Evolutionary conservation across 2,888 invertebrate species (phyloP).

Genomic region (Leptopilina syphax): DNA sequence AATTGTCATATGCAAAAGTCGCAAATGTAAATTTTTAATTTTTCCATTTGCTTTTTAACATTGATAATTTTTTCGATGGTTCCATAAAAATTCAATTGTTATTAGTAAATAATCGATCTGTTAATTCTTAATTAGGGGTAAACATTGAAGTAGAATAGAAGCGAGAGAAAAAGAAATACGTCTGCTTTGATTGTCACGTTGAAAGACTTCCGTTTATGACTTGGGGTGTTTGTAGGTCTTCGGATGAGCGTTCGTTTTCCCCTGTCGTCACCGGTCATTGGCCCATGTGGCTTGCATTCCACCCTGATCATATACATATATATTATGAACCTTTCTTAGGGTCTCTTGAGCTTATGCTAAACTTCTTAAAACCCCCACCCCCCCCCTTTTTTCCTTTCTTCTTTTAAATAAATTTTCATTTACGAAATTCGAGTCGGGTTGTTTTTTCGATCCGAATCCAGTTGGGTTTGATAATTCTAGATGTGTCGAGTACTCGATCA

Average conservation of each 20-base stretch:
- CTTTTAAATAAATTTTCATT: conserved; percentile 57
- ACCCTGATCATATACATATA: neutral
- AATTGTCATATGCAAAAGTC: neutral
- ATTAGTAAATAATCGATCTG: too few species aligned
- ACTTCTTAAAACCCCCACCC: conserved; percentile 34
- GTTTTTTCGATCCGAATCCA: too few species aligned
- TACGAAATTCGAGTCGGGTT: too few species aligned
- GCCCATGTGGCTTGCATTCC: conserved; percentile 15
- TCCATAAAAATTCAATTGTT: neutral
- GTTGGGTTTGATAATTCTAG: too few species aligned
- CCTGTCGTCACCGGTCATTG: conserved; percentile 32
- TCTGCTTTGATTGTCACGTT: conserved; percentile 68
- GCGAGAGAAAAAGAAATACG: conserved; percentile 56
- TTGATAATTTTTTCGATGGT: neutral
- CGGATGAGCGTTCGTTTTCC: conserved; percentile 9
- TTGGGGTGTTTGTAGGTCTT: conserved; percentile 26
- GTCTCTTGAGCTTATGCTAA: neutral
- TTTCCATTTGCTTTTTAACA: neutral
- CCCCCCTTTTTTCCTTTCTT: conserved; percentile 66
- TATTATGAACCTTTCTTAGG: neutral
- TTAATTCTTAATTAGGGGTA: neutral
- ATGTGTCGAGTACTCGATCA: too few species aligned
- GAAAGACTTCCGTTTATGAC: conserved; percentile 72
- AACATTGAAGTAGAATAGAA: neutral
- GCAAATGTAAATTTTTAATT: neutral